phyloP scores from a whole-genome alignment of 2,113 vertebrate species.

The Atrichornis clamosus region DNA sequence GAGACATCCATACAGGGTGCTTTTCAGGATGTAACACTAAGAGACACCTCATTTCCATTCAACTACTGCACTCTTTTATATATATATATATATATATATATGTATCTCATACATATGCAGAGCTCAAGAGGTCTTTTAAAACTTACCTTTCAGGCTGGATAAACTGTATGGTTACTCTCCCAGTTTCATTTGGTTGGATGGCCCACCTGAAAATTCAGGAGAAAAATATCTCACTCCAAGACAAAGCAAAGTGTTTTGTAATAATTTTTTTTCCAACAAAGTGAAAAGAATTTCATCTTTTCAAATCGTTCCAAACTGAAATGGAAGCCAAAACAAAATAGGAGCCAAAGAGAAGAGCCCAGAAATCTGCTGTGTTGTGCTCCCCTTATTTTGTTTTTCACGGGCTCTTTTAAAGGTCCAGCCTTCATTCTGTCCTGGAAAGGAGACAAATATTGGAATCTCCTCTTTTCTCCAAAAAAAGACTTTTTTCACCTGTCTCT shows the following conservation, averaged over 20 bases:
- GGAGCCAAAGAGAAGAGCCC: background rate
- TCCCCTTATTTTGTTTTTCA: background rate
- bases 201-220: background rate
- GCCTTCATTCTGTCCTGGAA: background rate
- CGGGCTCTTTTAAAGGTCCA: background rate
- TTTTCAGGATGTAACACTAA: background rate
- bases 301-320: background rate
- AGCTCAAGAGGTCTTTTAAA: background rate
- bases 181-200: background rate
- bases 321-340: slow-evolving; percentile 25
- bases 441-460: background rate
- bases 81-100: background rate
- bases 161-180: background rate
- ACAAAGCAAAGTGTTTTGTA: background rate
- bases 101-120: background rate
- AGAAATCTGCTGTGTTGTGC: background rate
- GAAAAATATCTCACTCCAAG: background rate
- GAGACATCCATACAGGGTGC: background rate
- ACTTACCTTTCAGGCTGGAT: background rate
- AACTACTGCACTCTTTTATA: background rate
- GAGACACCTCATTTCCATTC: background rate
- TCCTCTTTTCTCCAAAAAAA: fast-evolving
- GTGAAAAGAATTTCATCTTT: background rate
- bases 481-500: background rate
- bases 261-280: background rate